Conservation (phyloP, 2,888 invertebrate species). For the Entomobrya multifasciata region DNA sequence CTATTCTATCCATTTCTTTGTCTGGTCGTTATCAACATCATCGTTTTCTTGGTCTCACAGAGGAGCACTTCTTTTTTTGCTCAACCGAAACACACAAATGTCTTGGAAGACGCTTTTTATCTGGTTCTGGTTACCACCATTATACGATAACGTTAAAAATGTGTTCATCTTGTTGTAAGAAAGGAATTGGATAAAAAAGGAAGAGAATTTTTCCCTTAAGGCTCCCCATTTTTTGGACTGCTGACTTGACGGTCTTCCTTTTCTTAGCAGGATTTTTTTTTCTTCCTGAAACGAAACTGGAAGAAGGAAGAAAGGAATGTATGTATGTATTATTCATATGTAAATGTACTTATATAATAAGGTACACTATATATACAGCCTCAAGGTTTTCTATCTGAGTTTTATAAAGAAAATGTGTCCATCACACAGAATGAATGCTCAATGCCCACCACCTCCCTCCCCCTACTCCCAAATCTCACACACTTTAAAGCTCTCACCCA, state of each 20-base stretch:
- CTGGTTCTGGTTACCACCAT: conserved; percentile 35
- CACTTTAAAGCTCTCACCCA: conserved; percentile 40
- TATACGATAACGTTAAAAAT: conserved; percentile 5
- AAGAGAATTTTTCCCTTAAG: conserved; percentile 36
- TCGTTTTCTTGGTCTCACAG: background rate
- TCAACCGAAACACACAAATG: conserved; percentile 2
- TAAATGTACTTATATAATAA: background rate
- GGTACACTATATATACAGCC: background rate
- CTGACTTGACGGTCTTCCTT: conserved; percentile 17
- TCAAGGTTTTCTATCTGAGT: conserved; percentile 46
- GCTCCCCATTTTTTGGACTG: conserved; percentile 11
- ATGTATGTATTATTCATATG: no score
- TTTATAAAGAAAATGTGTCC: conserved; percentile 14
- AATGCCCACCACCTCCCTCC: conserved; percentile 26
- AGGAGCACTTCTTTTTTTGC: background rate
- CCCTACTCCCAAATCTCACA: no score
- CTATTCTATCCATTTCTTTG: conserved; percentile 37
- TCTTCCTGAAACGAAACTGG: conserved; percentile 43
- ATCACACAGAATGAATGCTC: no score
- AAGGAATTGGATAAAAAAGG: conserved; percentile 5
- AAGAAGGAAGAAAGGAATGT: background rate
- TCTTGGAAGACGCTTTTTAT: conserved; percentile 54
- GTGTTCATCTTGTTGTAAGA: conserved; percentile 39
- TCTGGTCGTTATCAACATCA: conserved; percentile 25
- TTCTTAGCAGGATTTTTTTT: background rate